Conservation (phyloP, 2,888 invertebrate species). For the Nomada lathburiana region DNA sequence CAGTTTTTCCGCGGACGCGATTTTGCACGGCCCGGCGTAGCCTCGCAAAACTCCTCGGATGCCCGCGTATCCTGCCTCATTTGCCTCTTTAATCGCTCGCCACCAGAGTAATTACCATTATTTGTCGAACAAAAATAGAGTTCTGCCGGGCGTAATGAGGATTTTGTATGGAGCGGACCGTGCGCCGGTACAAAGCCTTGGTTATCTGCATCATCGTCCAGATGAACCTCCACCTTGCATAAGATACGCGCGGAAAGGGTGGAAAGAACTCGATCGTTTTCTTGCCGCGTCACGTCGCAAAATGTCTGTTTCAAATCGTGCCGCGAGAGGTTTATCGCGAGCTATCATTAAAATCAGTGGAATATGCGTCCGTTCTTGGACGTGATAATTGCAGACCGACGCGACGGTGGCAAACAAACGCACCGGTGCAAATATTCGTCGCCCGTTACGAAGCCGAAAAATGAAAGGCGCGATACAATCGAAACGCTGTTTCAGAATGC, state of each 20-base stretch:
- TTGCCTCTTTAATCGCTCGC: constrained; percentile 52
- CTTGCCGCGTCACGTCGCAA: constrained; percentile 51
- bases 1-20: constrained; percentile 49
- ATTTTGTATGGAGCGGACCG: constrained; percentile 32
- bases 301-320: constrained; percentile 53
- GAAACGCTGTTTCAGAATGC: too few relatives aligned
- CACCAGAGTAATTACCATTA: constrained; percentile 36
- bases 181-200: neutral
- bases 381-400: constrained; percentile 50
- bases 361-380: neutral
- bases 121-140: constrained; percentile 43
- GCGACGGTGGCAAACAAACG: constrained; percentile 45
- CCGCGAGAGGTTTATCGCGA: constrained; percentile 40
- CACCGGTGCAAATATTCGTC: constrained; percentile 55
- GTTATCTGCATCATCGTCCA: constrained; percentile 11
- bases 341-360: constrained; percentile 65
- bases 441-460: constrained; percentile 3
- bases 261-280: constrained; percentile 51
- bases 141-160: constrained; percentile 39
- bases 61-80: constrained; percentile 44
- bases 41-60: constrained; percentile 20
- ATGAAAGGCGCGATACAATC: too few relatives aligned
- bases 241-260: neutral
- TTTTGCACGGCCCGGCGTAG: neutral
- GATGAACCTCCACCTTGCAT: constrained; percentile 13